Base-by-base conservation (phyloP, 1,140 invertebrate species). In the Coenobita brevimanus region DNA sequence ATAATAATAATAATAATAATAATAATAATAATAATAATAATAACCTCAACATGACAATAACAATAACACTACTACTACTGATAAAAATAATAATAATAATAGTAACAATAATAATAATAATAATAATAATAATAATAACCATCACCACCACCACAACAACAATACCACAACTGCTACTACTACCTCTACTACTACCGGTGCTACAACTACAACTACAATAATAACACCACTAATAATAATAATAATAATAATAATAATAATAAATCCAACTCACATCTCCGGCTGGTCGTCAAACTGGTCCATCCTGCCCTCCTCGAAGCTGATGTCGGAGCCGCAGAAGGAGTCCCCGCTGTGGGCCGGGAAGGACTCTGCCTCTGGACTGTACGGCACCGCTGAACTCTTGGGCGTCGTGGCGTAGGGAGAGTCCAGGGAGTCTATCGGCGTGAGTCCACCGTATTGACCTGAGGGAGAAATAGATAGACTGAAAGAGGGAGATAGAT, bases 281-380 rank as follows among this genome's bases (percentile, higher is more conserved):
- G 93, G 57, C 95, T 92, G 91, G 79, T 84, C 85, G 50, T 91
- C 88, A 69, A 91, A 89, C n/a, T 82, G 75, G 71, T 89, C 88
- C 87, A 89, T 88, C 67, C 84, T 69, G 15, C 76, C 82, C 64
- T 90, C 90, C 87, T 90, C 90, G 60, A 90, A 85, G 78, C 90
- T 90, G 76, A 90, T 82, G 92, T 97, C 97, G 8, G 96, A 97
- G 93, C 96, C 97, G 93, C 96, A 97, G 92, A 97, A 97, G 91
- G 97, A 97, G 91, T 97, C 97, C 1, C 96, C 96, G 2, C 96
- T 97, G 92, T 97, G 96, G 13, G 95, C 95, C 82, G 95, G 86
- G 69, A 85, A 90, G 73, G 82, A 87, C 69, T 90, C 90, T 33
- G 82, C 90, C 67, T 90, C 90, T 60, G 90, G 90, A 43, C 87